Base-by-base conservation (phyloP, 2,797 vertebrate species). In the Rhynchonycteris naso region DNA sequence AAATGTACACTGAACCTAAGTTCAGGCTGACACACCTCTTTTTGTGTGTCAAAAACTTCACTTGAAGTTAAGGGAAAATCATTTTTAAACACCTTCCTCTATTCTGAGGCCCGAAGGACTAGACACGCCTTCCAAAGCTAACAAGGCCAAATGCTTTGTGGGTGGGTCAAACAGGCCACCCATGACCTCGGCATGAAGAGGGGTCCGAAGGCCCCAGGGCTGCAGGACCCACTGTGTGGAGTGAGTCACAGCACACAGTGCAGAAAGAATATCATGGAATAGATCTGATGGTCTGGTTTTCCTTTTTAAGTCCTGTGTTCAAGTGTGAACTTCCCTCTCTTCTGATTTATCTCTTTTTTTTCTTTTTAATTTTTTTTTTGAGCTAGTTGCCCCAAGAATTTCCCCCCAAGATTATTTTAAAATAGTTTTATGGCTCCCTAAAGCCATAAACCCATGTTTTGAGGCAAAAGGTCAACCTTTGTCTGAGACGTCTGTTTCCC, bases 121-220 rank as follows among this genome's bases (percentile, higher is more conserved):
- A 15, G 38, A 88, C 24, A 4, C 10, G 18, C 14, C 50, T 91
- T 61, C 35, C 54, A 82, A 43, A 71, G 30, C 43, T 7, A 72
- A 61, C 16, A 28, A 35, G 24, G 35, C 3, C n/a, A 4, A 43
- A 69, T 28, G 68, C 24, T 66, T 26, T 15, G 3, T 38, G 79
- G 22, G 3, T 24, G 47, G 38, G 8, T 74, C n/a, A 65, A 61
- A 16, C 13, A 7, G 58, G 38, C 69, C 2, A 0, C 26, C 63
- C 21, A 12, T 8, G 7, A 22, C 69, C 68, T 66, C 0, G 0
- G 59, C 7, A 22, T 12, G 74, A 28, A 56, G 69, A 54, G 13
- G 5, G 12, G 7, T 22, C 24, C 2, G 0, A 0, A 35, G 4
- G 12, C 38, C 52, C 10, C 0, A 0, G 28, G 1, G 21, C 68